Evolutionary conservation across 2,113 vertebrate species (phyloP).

Genomic region (Saccopteryx bilineata): DNA sequence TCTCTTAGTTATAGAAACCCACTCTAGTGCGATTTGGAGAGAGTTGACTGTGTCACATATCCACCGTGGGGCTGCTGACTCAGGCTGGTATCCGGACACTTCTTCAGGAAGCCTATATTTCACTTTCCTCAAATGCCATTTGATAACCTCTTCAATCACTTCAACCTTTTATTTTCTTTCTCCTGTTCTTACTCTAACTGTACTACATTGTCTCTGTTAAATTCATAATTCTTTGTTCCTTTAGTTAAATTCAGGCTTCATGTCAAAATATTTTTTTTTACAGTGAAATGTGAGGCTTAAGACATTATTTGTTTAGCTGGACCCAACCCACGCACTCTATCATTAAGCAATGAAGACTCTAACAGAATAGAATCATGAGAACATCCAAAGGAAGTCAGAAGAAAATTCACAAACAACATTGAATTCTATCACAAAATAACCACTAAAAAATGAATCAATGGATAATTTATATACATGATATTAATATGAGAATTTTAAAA

Average conservation of each 20-base stretch:
- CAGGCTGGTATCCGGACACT: background rate
- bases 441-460: background rate
- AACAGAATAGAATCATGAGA: background rate
- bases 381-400: background rate
- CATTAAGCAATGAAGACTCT: background rate
- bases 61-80: background rate
- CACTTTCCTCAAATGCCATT: background rate
- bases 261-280: conserved; percentile 15
- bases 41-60: background rate
- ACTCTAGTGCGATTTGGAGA: background rate
- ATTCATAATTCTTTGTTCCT: background rate
- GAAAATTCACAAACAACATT: background rate
- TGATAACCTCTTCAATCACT: background rate
- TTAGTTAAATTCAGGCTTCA: background rate
- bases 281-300: background rate
- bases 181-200: background rate
- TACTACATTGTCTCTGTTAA: background rate
- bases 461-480: background rate
- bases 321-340: background rate
- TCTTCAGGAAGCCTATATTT: background rate
- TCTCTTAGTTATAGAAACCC: background rate
- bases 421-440: background rate
- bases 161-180: background rate
- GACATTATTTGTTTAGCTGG: background rate
- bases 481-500: background rate